Conservation (phyloP, 2,797 vertebrate species). For the Malacoraja senta region DNA sequence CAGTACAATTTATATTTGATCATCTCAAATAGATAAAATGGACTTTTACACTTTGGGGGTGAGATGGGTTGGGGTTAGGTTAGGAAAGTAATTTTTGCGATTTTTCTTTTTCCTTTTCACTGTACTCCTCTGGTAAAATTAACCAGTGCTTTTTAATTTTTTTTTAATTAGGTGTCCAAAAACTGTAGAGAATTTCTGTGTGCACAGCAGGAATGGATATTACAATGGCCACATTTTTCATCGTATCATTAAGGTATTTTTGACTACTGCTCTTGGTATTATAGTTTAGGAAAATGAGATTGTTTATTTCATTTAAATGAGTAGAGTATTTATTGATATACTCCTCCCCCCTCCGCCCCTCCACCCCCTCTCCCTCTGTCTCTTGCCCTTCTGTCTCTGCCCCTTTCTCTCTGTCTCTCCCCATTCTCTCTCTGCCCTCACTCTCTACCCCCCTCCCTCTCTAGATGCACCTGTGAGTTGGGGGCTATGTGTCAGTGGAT, state of each 20-base stretch:
- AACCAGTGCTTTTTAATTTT: slow-evolving; percentile 19
- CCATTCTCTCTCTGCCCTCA: no score
- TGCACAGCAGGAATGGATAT: slow-evolving; percentile 94
- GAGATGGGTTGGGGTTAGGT: background rate
- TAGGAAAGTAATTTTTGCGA: background rate
- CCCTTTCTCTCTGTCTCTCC: no score
- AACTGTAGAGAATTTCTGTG: slow-evolving; percentile 98
- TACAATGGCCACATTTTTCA: slow-evolving; percentile 93
- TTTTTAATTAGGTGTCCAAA: slow-evolving; percentile 76
- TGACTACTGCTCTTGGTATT: background rate
- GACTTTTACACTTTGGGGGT: background rate
- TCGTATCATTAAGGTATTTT: slow-evolving; percentile 85
- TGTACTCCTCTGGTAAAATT: slow-evolving; percentile 8
- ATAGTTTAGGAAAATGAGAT: background rate
- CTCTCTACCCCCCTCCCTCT: no score
- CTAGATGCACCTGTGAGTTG: no score
- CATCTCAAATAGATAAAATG: background rate
- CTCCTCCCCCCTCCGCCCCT: no score
- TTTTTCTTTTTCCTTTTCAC: background rate
- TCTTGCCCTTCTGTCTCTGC: no score
- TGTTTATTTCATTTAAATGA: background rate
- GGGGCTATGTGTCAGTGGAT: no score
- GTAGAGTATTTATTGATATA: background rate
- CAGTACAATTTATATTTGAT: background rate
- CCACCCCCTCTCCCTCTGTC: no score